Conservation (phyloP, 2,888 invertebrate species). For the Drosophila peninsularis region DNA sequence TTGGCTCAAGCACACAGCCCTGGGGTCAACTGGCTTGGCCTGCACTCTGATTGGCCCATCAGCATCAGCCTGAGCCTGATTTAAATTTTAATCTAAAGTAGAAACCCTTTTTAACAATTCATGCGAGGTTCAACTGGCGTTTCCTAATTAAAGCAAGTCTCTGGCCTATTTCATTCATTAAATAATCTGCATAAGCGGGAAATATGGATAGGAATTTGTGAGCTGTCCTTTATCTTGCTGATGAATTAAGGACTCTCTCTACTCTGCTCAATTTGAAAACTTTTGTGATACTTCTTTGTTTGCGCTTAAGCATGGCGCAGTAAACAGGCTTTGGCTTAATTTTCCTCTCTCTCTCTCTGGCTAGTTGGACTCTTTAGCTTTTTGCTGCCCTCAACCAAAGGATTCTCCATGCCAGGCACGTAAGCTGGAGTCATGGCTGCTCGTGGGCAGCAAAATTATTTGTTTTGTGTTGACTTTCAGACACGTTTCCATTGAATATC, state of each 20-base stretch:
- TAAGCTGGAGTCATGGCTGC: constrained; percentile 7
- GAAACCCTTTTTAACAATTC: constrained; percentile 35
- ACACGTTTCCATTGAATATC: constrained; percentile 6
- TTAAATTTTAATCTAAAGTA: constrained; percentile 45
- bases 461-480: constrained; percentile 1
- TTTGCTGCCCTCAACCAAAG: background rate
- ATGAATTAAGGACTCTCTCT: background rate
- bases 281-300: constrained; percentile 9
- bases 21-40: constrained; percentile 1
- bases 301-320: background rate
- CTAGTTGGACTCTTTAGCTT: background rate
- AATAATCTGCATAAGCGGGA: background rate
- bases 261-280: constrained; percentile 11
- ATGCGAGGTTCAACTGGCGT: constrained; percentile 32
- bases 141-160: constrained; percentile 42
- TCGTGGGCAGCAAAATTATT: constrained; percentile 7
- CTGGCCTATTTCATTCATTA: background rate
- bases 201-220: background rate
- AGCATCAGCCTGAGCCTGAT: constrained; percentile 18
- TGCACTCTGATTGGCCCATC: constrained; percentile 34
- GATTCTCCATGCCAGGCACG: constrained; percentile 26
- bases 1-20: constrained; percentile 3
- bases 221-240: background rate
- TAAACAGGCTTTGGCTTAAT: constrained; percentile 3
- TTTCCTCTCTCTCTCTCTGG: background rate